Conservation (phyloP, 2,797 vertebrate species). For the Fringilla coelebs region DNA sequence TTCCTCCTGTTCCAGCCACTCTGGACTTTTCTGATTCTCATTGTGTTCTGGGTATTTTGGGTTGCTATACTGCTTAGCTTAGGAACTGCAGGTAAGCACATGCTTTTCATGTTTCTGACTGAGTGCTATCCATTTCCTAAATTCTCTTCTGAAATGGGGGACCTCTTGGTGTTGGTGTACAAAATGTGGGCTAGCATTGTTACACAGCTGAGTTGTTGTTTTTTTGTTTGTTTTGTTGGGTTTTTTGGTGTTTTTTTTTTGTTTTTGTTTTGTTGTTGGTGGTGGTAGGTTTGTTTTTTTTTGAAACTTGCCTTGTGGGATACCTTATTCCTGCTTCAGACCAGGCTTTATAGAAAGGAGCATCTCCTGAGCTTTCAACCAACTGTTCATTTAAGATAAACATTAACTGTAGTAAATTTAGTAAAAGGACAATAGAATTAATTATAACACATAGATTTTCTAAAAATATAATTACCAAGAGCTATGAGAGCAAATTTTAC, state of each 20-base stretch:
- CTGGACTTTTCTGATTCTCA: conserved; percentile 74
- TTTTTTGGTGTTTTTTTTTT: no score
- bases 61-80: conserved; percentile 78
- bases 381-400: neutral
- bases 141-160: neutral
- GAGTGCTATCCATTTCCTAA: neutral
- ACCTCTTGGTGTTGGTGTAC: neutral
- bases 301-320: neutral
- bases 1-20: conserved; percentile 75
- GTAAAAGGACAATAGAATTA: neutral
- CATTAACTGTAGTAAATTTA: neutral
- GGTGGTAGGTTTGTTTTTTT: no score
- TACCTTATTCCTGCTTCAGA: neutral
- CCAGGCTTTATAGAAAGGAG: neutral
- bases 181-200: neutral
- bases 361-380: neutral
- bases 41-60: conserved; percentile 78
- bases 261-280: neutral
- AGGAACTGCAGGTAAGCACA: conserved; percentile 76
- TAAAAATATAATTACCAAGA: neutral
- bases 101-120: neutral
- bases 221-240: no score
- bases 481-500: neutral
- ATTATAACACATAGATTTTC: neutral
- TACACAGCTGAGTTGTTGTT: neutral